A percentile compares a stretch with the other conserved stretches of the same genome.
Conservation (phyloP, 2,888 invertebrate species). For the Yponomeuta sedellus region DNA sequence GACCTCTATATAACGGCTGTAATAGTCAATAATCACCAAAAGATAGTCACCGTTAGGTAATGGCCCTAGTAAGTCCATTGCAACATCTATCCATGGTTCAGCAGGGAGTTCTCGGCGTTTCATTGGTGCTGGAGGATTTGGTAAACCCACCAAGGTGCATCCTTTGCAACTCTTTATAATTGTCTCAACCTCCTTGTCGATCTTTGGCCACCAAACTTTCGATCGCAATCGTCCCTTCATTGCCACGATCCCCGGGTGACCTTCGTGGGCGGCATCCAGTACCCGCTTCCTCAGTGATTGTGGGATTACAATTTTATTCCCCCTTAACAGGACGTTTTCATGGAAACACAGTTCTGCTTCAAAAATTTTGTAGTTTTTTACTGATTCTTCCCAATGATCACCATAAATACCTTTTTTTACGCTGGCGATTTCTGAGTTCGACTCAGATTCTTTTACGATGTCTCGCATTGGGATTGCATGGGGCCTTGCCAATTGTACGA, state of each 20-base stretch:
- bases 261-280: constrained; percentile 30
- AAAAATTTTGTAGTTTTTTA: constrained; percentile 16
- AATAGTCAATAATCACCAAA: constrained; percentile 32
- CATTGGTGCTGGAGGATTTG: constrained; percentile 22
- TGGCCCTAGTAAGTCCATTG: constrained; percentile 32
- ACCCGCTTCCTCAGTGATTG: constrained; percentile 18
- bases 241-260: constrained; percentile 29
- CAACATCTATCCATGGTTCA: constrained; percentile 27
- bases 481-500: constrained; percentile 14
- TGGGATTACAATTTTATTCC: constrained; percentile 14
- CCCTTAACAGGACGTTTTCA: constrained; percentile 7
- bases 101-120: constrained; percentile 26
- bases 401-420: constrained; percentile 18
- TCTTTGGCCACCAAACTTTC: constrained; percentile 26
- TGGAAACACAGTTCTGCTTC: constrained; percentile 12
- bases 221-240: constrained; percentile 22
- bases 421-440: constrained; percentile 12
- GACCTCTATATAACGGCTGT: constrained; percentile 29
- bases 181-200: constrained; percentile 24
- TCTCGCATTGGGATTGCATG: constrained; percentile 12
- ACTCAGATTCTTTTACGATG: constrained; percentile 12
- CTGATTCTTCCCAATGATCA: constrained; percentile 15
- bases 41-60: constrained; percentile 27
- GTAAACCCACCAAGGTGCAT: constrained; percentile 22
- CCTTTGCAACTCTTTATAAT: constrained; percentile 24